Base-by-base conservation (phyloP, 2,113 vertebrate species). In the Gnathonemus echidnorhynchus region DNA sequence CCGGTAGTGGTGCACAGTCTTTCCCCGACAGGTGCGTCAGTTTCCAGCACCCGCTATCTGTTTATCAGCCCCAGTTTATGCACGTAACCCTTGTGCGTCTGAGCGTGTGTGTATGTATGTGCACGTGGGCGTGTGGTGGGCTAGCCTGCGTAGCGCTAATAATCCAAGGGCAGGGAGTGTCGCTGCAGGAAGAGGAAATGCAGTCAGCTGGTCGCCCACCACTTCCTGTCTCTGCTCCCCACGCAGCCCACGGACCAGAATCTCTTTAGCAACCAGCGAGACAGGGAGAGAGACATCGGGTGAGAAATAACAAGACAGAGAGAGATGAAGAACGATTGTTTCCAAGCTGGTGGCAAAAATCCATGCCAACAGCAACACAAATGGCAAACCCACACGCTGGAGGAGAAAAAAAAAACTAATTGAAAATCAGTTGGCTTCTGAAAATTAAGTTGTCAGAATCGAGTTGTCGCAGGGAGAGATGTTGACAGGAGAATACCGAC, bases 141-240 rank as follows among this genome's bases (percentile, higher is more conserved):
- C 94, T 95, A 94, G 93, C 93, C 90, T 91, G 92, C 94, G 93
- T 93, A 94, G 93, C 92, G 94, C 94, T 95, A 95, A 95, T 96
- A 95, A 96, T 95, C 95, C 93, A 94, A 95, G 95, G 95, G 94
- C 95, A 95, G 93, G 62, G 92, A 95, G 94, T 90, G 94, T 94
- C 95, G 94, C 94, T 93, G 95, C 95, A 94, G 95, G 95, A 95
- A 95, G 90, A 93, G 95, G 95, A 96, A 96, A 95, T 95, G 94
- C 95, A 95, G 95, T 95, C 96, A 94, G 92, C 94, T 93, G 92
- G 94, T 94, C 95, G 94, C 96, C 96, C 95, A 96, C 96, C 92
- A 90, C 95, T 96, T 96, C 95, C 95, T 95, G 95, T 94, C 93
- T 94, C 94, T 95, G 93, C 95, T 92, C 93, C 93, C 90, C 93